These are phyloP conservation scores for Drosophila birchii DNA, from an alignment of 2,888 invertebrate genomes.

Conservation along the genomic window DNA sequence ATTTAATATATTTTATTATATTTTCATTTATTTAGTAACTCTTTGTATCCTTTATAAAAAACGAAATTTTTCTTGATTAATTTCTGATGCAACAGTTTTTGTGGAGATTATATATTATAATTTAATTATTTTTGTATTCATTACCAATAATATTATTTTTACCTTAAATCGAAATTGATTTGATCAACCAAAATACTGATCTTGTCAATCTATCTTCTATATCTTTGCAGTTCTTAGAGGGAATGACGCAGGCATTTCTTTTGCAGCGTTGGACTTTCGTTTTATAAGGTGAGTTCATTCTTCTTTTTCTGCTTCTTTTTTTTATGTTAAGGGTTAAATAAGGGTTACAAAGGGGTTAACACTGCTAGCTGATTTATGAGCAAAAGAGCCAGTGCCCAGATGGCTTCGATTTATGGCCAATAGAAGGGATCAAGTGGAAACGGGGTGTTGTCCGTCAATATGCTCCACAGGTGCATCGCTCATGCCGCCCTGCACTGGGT, in stretches of 20 bases:
- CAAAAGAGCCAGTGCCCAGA: not conserved
- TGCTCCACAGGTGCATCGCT: slow-evolving; percentile 29
- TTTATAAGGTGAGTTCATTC: slow-evolving; percentile 83
- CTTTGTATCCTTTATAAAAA: no score
- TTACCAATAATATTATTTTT: not conserved
- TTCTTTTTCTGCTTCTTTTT: not conserved
- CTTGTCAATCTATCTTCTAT: not conserved
- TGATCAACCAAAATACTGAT: not conserved
- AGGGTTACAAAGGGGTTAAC: not conserved
- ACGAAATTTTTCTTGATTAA: no score
- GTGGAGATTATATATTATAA: no score
- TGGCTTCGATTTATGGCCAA: slow-evolving; percentile 30
- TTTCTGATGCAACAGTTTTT: no score
- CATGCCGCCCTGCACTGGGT: slow-evolving; percentile 9
- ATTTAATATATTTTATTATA: no score
- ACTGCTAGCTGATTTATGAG: not conserved
- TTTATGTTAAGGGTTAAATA: not conserved
- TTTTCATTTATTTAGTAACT: no score
- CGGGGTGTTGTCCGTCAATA: not conserved
- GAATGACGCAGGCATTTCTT: slow-evolving; percentile 85
- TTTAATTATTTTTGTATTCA: not conserved
- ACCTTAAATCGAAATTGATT: not conserved
- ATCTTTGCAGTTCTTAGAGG: slow-evolving; percentile 83
- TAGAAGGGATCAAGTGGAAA: not conserved
- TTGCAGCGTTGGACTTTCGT: slow-evolving; percentile 85